Percentiles rank a stretch among this genome's conserved stretches.
Evolutionary conservation across 2,888 invertebrate species (phyloP).

Genomic region (Aleiodes leptofemur): DNA sequence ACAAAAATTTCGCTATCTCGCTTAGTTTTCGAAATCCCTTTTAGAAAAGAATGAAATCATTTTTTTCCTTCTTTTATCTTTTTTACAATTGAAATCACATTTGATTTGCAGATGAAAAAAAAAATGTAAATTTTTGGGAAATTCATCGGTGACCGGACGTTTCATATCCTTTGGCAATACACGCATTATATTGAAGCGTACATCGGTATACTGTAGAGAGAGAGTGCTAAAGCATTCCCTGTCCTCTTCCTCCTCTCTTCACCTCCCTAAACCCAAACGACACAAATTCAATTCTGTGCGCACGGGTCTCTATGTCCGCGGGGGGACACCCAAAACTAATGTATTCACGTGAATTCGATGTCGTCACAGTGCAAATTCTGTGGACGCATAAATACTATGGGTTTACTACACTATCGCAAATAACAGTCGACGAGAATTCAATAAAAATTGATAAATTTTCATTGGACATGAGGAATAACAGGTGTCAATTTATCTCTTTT

Average conservation of each 20-base stretch:
- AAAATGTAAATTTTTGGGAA: slow-evolving; percentile 14
- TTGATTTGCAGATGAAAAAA: slow-evolving; percentile 12
- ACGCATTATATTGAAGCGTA: slow-evolving; percentile 41
- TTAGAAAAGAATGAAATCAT: no score
- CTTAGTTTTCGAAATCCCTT: no score
- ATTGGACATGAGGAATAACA: no score
- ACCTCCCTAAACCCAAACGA: slow-evolving; percentile 10
- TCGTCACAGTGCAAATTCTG: slow-evolving; percentile 35
- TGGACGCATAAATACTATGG: slow-evolving; percentile 28
- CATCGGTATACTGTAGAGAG: slow-evolving; percentile 16
- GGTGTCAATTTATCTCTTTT: no score
- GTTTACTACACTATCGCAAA: slow-evolving; percentile 13
- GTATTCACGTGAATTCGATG: slow-evolving; percentile 43
- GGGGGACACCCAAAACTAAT: slow-evolving; percentile 42
- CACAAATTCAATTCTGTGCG: slow-evolving; percentile 47
- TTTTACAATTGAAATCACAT: slow-evolving; percentile 1
- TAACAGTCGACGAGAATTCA: no score
- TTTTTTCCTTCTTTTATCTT: background rate
- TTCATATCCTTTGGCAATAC: slow-evolving; percentile 46
- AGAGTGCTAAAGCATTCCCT: slow-evolving; percentile 27
- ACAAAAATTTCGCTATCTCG: no score
- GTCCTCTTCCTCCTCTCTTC: background rate
- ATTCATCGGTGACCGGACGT: slow-evolving; percentile 32
- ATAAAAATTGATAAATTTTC: no score
- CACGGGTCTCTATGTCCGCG: slow-evolving; percentile 39